Evolutionary conservation across 2,113 vertebrate genomes (phyloP).

Genomic region (Ailurus styani): DNA sequence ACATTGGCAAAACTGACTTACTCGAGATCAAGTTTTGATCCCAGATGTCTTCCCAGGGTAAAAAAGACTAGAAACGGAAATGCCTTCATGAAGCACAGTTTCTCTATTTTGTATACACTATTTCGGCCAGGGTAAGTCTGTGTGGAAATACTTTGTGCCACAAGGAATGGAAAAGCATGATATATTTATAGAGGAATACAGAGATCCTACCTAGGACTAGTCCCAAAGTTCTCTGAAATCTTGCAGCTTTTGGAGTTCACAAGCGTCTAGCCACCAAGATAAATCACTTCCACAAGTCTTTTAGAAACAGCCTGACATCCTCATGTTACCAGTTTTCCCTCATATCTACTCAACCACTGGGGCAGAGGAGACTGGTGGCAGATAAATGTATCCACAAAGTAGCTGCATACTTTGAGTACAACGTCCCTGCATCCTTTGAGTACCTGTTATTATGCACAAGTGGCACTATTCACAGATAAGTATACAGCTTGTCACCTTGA

Average conservation of each 20-base stretch:
- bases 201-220: rapidly evolving
- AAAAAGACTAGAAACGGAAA: background rate
- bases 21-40: background rate
- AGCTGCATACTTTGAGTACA: background rate
- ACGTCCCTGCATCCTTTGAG: background rate
- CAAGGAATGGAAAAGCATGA: background rate
- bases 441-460: background rate
- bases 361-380: background rate
- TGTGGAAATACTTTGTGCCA: background rate
- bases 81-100: background rate
- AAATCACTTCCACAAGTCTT: background rate
- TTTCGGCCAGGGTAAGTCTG: background rate
- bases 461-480: too few species aligned
- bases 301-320: background rate
- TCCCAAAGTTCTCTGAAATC: background rate
- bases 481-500: too few species aligned
- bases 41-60: background rate
- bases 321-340: background rate
- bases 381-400: too few species aligned
- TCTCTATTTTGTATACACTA: background rate
- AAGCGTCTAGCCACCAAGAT: background rate
- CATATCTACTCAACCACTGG: too few species aligned
- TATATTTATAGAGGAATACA: background rate
- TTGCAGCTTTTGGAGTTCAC: background rate
- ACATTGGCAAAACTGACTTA: background rate